These are phyloP conservation scores for Sapayoa aenigma DNA, from an alignment of 2,113 vertebrate genomes.

Conservation along the genomic window DNA sequence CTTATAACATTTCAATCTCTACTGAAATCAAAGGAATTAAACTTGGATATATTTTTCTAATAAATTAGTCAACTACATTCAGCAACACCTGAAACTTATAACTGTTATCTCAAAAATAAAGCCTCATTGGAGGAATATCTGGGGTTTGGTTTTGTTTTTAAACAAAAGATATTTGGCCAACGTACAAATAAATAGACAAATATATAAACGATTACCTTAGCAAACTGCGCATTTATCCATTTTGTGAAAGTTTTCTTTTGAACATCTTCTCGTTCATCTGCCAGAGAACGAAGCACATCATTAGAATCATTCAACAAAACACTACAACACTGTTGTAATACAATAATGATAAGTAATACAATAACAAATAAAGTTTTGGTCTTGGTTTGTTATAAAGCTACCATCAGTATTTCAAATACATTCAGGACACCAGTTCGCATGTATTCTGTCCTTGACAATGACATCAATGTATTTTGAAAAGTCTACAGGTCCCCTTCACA, in stretches of 20 bases:
- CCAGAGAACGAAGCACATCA: not conserved
- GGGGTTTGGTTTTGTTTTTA: not conserved
- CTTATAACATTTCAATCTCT: not conserved
- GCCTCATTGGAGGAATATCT: not conserved
- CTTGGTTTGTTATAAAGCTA: not conserved
- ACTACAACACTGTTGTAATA: too few relatives aligned
- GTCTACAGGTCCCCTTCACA: not conserved
- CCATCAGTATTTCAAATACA: not conserved
- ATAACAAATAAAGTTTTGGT: not conserved
- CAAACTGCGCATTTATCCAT: slow-evolving; percentile 97
- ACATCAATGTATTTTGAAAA: not conserved
- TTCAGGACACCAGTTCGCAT: not conserved
- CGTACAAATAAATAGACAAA: not conserved
- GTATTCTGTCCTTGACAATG: not conserved
- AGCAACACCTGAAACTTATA: not conserved
- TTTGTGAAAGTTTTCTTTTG: slow-evolving; percentile 99
- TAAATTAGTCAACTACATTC: not conserved
- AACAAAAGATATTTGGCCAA: not conserved
- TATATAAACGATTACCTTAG: slow-evolving; percentile 83
- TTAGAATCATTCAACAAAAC: not conserved
- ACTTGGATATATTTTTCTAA: not conserved
- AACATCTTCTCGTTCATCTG: slow-evolving; percentile 99
- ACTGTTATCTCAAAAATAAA: not conserved
- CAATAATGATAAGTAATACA: too few relatives aligned
- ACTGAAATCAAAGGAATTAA: not conserved